Conservation (phyloP, 2,113 vertebrate species). For the Dicrurus megarhynchus region DNA sequence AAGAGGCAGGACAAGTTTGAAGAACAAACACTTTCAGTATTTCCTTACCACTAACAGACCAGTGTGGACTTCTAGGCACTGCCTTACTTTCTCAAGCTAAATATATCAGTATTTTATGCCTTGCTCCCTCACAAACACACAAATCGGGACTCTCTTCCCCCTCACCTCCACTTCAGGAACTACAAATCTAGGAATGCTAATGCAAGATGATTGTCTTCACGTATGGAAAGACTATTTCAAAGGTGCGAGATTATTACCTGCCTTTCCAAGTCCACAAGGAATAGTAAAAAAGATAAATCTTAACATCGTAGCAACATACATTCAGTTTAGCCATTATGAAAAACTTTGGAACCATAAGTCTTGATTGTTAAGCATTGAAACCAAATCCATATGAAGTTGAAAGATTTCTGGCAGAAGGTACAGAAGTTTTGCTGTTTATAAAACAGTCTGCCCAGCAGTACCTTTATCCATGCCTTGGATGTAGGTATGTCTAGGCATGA, state of each 20-base stretch:
- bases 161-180: background rate
- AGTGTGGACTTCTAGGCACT: background rate
- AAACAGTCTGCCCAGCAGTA: background rate
- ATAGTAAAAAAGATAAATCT: background rate
- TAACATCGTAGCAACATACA: background rate
- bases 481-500: background rate
- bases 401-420: background rate
- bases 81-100: background rate
- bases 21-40: background rate
- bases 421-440: background rate
- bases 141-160: background rate
- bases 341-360: background rate
- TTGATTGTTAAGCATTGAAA: background rate
- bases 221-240: background rate
- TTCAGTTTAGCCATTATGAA: background rate
- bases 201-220: background rate
- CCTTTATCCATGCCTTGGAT: background rate
- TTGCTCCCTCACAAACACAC: background rate
- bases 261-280: background rate
- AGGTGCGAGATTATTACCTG: background rate
- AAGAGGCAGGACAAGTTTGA: background rate
- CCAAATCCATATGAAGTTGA: background rate
- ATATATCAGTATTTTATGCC: background rate
- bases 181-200: background rate
- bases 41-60: background rate